Conservation (phyloP, 2,888 invertebrate genomes). For the Gisinianus flammeolus region DNA sequence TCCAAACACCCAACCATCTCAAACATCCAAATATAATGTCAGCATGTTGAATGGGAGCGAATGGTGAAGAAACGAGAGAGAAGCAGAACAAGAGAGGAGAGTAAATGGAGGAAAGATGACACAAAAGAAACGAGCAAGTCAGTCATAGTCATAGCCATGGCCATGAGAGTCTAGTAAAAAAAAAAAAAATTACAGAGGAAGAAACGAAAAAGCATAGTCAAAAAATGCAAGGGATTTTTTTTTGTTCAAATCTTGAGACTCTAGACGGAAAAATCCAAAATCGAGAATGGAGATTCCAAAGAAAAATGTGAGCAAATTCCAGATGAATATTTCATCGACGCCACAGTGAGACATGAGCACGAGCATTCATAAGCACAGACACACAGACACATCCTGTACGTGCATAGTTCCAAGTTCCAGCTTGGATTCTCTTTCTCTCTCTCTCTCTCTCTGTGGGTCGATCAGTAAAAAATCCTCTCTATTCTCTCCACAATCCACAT, state of each 20-base stretch:
- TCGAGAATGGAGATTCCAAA: neutral
- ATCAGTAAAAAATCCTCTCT: neutral
- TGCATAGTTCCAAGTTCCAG: neutral
- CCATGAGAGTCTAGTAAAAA: neutral
- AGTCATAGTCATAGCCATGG: neutral
- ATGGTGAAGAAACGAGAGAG: neutral
- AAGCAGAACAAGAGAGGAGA: neutral
- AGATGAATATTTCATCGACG: slow-evolving; percentile 44
- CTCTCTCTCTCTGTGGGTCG: neutral
- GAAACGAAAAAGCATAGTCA: too few species aligned
- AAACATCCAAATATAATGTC: neutral
- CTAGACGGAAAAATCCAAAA: neutral
- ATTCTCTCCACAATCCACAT: slow-evolving; percentile 9
- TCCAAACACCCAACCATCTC: neutral
- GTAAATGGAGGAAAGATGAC: neutral
- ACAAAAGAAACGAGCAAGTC: neutral
- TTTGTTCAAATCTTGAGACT: too few species aligned
- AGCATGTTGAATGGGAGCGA: neutral
- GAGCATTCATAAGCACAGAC: neutral
- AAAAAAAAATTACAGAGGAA: too few species aligned
- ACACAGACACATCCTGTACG: neutral
- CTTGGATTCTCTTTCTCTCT: neutral
- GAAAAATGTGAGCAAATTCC: slow-evolving; percentile 35
- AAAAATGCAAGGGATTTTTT: too few species aligned
- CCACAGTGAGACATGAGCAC: neutral